Conservation (phyloP, 2,888 invertebrate genomes). For the Colletes collaris region DNA sequence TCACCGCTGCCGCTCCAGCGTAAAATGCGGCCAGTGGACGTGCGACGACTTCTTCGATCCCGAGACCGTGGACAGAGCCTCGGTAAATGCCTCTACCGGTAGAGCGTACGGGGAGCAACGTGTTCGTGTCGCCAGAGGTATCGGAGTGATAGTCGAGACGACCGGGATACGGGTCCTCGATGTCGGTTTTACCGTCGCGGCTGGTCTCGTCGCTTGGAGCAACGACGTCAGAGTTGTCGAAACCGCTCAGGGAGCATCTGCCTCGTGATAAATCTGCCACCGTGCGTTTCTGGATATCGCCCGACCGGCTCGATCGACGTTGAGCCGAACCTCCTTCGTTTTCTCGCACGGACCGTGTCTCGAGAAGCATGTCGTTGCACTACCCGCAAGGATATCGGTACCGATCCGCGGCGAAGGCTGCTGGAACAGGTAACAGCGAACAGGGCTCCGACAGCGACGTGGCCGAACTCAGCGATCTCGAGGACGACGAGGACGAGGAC, state of each 20-base stretch:
- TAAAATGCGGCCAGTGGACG: constrained; percentile 60
- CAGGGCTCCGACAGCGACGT: constrained; percentile 81
- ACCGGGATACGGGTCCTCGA: constrained; percentile 34
- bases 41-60: constrained; percentile 51
- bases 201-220: constrained; percentile 27
- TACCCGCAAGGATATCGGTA: constrained; percentile 80
- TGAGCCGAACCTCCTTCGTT: constrained; percentile 17
- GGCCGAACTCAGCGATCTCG: constrained; percentile 82
- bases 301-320: constrained; percentile 19
- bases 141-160: background rate
- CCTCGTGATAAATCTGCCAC: constrained; percentile 37
- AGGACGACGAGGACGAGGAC: constrained; percentile 82
- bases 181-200: constrained; percentile 38
- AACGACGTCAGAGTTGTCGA: constrained; percentile 28
- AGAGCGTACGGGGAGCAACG: constrained; percentile 8
- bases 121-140: constrained; percentile 2
- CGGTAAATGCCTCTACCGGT: constrained; percentile 42
- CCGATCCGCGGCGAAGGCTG: constrained; percentile 76
- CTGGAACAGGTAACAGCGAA: constrained; percentile 65
- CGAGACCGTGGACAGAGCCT: constrained; percentile 21
- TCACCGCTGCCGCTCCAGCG: constrained; percentile 12
- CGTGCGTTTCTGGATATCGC: constrained; percentile 21
- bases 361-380: constrained; percentile 77
- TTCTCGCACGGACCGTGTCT: background rate
- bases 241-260: constrained; percentile 35